Base-by-base conservation (phyloP, 2,888 invertebrate genomes). In the Pheosia tremula region DNA sequence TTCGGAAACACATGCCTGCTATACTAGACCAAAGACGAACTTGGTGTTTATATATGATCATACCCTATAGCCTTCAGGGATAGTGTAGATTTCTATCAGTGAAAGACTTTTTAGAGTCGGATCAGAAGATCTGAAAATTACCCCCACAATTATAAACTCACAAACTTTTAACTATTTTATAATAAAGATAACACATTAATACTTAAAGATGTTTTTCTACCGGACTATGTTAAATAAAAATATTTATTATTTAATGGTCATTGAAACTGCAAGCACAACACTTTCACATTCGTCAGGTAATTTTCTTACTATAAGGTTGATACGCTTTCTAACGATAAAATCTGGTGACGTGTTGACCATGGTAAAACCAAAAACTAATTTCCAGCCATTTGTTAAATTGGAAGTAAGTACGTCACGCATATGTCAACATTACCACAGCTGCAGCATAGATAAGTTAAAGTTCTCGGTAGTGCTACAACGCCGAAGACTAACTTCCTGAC, bases 401-500 rank as follows among this genome's bases (percentile, higher is more conserved):
- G 13, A 4, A 41, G 24, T 57, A 4, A 41, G 24, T 57, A 69
- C 67, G 71, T 71, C 66, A 75, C 64, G 38, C 54, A 58, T 67
- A 56, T 72, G 69, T 75, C 69, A 73, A 69, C 63, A 73, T 4
- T 13, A 68, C 60, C 64, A 75, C 81, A 81, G 77, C 75, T 79
- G 80, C 72, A 69, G 80, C 71, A 71, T 67, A 76, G 76, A 75
- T 71, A 72, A 72, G 66, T 67, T 62, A 69, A 69, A 69, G 58
- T 50, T 61, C 61, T 64, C 72, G 69, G 72, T 66, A 70, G 68
- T 62, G 62, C 58, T 67, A 68, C 63, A 65, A 58, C 58, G 49
- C 58, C 65, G 59, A 64, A 67, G 60, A 64, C 58, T 59, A 57
- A 64, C 68, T 79, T 79, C 78, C 75, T 74, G 69, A 64, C 63